Percentiles rank a stretch among this genome's conserved stretches.
Conservation (phyloP, 2,113 vertebrate species). For the Hippopotamus amphibius region DNA sequence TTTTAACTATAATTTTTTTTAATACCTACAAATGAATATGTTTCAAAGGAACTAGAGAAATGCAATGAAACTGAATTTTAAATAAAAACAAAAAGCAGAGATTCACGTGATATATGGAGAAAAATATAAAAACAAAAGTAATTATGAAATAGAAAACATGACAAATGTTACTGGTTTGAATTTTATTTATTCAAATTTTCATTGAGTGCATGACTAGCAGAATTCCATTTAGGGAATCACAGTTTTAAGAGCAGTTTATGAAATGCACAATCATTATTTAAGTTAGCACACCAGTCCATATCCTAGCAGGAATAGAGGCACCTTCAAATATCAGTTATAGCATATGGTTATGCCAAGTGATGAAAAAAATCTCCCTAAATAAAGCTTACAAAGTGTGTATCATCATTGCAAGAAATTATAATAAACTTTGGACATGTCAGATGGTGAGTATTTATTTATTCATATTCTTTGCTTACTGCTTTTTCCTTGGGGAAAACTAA, state of each 20-base stretch:
- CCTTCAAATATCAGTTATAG: constrained; percentile 1
- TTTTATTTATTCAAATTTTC: constrained; percentile 9
- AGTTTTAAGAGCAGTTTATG: constrained; percentile 29
- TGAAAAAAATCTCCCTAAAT: constrained; percentile 27
- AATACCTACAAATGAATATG: neutral
- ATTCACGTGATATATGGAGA: neutral
- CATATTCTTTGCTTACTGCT: constrained; percentile 80
- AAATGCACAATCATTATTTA: constrained; percentile 39
- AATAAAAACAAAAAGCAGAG: neutral
- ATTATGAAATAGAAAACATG: constrained; percentile 28
- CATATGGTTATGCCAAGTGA: neutral
- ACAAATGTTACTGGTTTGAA: neutral
- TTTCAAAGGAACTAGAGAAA: neutral
- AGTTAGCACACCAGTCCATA: neutral
- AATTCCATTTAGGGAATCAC: constrained; percentile 19
- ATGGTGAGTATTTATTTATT: constrained; percentile 83
- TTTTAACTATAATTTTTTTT: neutral
- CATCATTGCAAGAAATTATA: constrained; percentile 80
- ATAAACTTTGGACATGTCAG: constrained; percentile 79
- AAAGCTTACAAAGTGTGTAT: constrained; percentile 76
- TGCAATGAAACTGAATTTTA: neutral
- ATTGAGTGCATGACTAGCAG: neutral
- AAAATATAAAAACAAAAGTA: constrained; percentile 18
- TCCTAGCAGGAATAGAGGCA: neutral
- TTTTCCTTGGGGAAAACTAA: constrained; percentile 83